phyloP scores from a whole-genome alignment of 2,113 vertebrate genomes.

The Apaloderma vittatum region DNA sequence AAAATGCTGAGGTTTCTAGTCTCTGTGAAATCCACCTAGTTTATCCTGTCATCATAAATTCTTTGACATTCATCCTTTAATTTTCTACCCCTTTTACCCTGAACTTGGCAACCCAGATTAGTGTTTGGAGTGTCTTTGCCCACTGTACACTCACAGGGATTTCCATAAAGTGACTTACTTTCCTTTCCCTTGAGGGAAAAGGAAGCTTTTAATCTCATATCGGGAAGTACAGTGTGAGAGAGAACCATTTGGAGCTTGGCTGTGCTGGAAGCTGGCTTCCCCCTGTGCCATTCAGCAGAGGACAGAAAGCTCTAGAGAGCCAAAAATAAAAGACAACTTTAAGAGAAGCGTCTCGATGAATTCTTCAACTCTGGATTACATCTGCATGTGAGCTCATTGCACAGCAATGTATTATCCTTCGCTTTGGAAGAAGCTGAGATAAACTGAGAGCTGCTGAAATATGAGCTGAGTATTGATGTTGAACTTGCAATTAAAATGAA shows the following conservation, averaged over 20 bases:
- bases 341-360: neutral
- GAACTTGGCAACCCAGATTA: neutral
- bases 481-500: constrained; percentile 61
- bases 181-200: neutral
- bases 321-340: constrained; percentile 26
- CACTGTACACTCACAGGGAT: neutral
- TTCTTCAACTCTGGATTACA: constrained; percentile 28
- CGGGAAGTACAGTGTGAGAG: neutral
- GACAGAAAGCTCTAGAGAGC: constrained; percentile 13
- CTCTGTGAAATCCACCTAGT: neutral
- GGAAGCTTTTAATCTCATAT: neutral
- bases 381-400: constrained; percentile 59
- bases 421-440: constrained; percentile 28
- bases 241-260: neutral
- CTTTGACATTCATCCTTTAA: neutral
- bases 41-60: neutral
- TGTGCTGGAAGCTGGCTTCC: neutral
- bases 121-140: neutral
- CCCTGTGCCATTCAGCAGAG: neutral
- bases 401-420: constrained; percentile 51
- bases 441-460: constrained; percentile 35
- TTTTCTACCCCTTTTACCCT: neutral
- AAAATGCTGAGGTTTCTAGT: neutral
- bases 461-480: constrained; percentile 44
- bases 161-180: constrained; percentile 3